Evolutionary conservation across 2,797 vertebrate genomes (phyloP).

Genomic region (Myiotriccus ornatus): DNA sequence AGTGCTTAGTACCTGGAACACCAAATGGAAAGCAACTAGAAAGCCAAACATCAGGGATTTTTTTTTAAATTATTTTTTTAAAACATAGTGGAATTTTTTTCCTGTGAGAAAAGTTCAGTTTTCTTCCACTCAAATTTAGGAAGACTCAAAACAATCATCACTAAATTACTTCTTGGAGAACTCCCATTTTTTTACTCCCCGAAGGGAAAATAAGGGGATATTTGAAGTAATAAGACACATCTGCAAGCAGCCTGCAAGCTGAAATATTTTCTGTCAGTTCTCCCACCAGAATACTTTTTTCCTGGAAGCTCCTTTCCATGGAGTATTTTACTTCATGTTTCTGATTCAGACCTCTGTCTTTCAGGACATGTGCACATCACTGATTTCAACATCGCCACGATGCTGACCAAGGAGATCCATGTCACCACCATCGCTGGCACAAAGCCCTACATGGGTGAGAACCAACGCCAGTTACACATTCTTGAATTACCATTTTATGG

Average conservation of each 20-base stretch:
- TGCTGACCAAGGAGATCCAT: conserved; percentile 84
- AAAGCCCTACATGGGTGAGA: conserved; percentile 96
- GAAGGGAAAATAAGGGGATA: neutral
- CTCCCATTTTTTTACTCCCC: neutral
- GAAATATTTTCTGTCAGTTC: neutral
- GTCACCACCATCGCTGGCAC: conserved; percentile 93
- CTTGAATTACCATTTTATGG: too few species aligned
- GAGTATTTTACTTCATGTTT: neutral
- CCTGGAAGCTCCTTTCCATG: neutral
- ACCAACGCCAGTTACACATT: rapidly evolving
- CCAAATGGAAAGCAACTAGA: neutral
- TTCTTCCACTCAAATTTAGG: neutral
- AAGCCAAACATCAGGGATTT: neutral
- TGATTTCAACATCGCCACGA: conserved; percentile 94
- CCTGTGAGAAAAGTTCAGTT: neutral
- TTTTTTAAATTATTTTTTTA: too few species aligned
- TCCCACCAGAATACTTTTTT: neutral
- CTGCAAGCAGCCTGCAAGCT: neutral
- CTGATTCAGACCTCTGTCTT: neutral
- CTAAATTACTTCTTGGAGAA: neutral
- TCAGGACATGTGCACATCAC: conserved; percentile 94
- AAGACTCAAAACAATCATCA: neutral
- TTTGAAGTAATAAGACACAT: neutral
- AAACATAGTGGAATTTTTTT: neutral
- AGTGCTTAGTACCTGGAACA: neutral